Evolutionary conservation across 2,113 vertebrate genomes (phyloP).

Genomic region (Sinosuthora webbiana): DNA sequence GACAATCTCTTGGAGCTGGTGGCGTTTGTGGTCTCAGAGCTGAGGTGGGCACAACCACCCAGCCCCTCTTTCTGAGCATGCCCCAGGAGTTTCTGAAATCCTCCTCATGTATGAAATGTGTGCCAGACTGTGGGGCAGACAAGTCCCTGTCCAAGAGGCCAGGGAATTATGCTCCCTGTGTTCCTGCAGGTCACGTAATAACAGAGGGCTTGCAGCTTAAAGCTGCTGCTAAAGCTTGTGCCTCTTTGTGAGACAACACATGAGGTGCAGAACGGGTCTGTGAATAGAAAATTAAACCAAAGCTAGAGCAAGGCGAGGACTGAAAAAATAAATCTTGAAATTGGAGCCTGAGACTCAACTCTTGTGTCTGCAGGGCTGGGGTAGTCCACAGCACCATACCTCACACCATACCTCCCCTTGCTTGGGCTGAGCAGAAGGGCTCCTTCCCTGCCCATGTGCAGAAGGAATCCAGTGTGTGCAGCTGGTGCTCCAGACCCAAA

Average conservation of each 20-base stretch:
- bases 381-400: not conserved
- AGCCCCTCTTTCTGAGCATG: fast-evolving
- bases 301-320: not conserved
- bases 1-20: fast-evolving
- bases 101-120: fast-evolving
- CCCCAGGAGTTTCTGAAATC: not conserved
- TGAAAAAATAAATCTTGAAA: not conserved
- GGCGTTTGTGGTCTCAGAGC: not conserved
- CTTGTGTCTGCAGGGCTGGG: not conserved
- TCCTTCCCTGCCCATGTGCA: not conserved
- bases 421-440: not conserved
- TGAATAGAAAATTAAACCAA: not conserved
- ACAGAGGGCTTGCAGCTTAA: not conserved
- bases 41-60: not conserved
- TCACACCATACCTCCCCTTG: fast-evolving
- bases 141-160: not conserved
- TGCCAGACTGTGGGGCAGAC: not conserved
- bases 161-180: not conserved
- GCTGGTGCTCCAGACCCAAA: not conserved
- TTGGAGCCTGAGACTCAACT: not conserved
- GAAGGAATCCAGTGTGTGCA: not conserved
- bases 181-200: not conserved
- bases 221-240: not conserved
- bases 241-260: not conserved
- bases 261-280: not conserved